Base-by-base conservation (phyloP, 2,113 vertebrate species). In the Neopipo cinnamomea region DNA sequence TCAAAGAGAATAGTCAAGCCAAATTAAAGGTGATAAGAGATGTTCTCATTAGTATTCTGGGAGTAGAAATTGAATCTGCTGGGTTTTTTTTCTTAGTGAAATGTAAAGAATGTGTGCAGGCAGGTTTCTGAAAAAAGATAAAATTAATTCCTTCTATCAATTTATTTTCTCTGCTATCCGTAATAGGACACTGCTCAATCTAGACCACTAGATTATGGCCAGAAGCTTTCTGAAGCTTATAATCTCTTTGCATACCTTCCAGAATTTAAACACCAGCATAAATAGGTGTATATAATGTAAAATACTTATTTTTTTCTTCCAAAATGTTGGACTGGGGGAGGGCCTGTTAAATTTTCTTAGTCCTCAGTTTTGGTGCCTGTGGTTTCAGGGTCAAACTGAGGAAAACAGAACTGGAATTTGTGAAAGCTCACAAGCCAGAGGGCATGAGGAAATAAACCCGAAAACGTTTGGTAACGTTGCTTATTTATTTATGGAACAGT, bases 11-110 rank as follows among this genome's bases (percentile, higher is more conserved):
- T 14, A 88, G 85, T 68, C 41, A 25, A 74, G 87, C 68, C 83
- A 85, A 94, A 83, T 86, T 39, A 68, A 93, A 95, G 74, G 49
- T 75, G 87, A 67, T 93, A 88, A 91, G 75, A 74, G 50, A 74
- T 63, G 42, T 63, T 86, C 55, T 77, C 79, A 77, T 93, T 89
- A 83, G 67, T 79, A 90, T 95, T 77, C 90, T 58, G 49, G 19
- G 61, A 94, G 50, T 8, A 61, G 81, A 66, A 91, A 88, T 82
- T 42, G 23, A 80, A 90, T 84, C 47, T 84, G 23, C 21, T 12
- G 50, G 25, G 24, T 8, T 49, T 50, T 58, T 71, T 71, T 66
- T 31, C 6, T 18, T 76, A 8, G 6, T 61, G 58, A 84, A 56
- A 92, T 82, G 41, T 53, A 44, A 87, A 87, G 22, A 75, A 66